Conservation (phyloP, 1,140 invertebrate genomes). For the Chlorops oryzae region DNA sequence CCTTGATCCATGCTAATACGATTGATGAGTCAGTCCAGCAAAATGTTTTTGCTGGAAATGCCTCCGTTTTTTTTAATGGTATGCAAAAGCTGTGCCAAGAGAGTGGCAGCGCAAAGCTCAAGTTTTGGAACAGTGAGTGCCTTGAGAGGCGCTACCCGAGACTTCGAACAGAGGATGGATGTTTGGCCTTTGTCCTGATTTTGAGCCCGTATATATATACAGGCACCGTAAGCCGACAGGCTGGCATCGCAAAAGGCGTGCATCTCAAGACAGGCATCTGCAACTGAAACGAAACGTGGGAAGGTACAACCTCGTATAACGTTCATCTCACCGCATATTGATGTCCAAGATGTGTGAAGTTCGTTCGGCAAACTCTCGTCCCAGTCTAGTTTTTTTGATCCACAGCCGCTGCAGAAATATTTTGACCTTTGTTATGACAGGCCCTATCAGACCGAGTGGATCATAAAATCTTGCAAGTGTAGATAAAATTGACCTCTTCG, state of each 20-base stretch:
- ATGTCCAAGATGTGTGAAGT: slow-evolving; percentile 11
- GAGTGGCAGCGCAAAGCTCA: slow-evolving; percentile 26
- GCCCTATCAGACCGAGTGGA: slow-evolving; percentile 12
- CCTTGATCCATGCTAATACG: slow-evolving; percentile 30
- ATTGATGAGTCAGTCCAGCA: slow-evolving; percentile 39
- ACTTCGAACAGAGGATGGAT: slow-evolving; percentile 33
- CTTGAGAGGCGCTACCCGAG: slow-evolving; percentile 32
- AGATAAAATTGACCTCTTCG: slow-evolving; percentile 1
- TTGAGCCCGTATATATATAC: slow-evolving; percentile 25
- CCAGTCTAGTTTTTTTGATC: not conserved
- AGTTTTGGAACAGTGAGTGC: slow-evolving; percentile 26
- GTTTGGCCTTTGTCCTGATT: slow-evolving; percentile 11
- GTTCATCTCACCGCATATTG: not conserved
- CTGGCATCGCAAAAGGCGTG: slow-evolving; percentile 47
- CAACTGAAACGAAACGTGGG: slow-evolving; percentile 8
- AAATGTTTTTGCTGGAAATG: not conserved
- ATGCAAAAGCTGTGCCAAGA: slow-evolving; percentile 23
- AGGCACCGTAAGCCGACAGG: slow-evolving; percentile 38
- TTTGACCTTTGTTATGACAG: slow-evolving; percentile 5
- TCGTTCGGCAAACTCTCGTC: slow-evolving; percentile 14
- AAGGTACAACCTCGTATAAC: not conserved
- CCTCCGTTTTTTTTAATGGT: not conserved
- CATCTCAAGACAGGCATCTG: not conserved
- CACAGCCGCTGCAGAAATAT: slow-evolving; percentile 4
- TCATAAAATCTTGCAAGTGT: slow-evolving; percentile 5